phyloP scores from a whole-genome alignment of 2,113 vertebrate species.

The Falco punctatus region DNA sequence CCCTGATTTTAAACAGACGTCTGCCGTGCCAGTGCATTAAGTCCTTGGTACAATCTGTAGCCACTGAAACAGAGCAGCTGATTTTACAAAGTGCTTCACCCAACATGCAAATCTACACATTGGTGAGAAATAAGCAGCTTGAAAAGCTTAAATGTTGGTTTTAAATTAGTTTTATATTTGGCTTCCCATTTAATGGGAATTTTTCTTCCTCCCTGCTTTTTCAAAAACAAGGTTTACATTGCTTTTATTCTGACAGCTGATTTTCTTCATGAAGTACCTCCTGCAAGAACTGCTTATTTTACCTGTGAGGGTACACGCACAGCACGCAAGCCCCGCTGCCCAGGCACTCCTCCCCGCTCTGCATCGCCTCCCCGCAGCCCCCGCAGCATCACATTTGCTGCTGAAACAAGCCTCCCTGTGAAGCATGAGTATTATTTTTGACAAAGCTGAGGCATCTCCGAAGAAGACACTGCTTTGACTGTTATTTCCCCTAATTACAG shows the following conservation, averaged over 20 bases:
- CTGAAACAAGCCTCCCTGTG: neutral
- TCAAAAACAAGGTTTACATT: rapidly evolving
- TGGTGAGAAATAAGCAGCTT: neutral
- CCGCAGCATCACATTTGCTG: rapidly evolving
- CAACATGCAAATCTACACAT: neutral
- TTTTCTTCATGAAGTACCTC: rapidly evolving
- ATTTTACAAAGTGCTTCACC: neutral
- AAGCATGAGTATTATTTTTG: neutral
- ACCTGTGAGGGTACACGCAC: rapidly evolving
- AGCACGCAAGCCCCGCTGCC: neutral
- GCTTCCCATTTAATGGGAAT: neutral
- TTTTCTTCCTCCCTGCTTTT: neutral
- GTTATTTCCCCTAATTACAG: neutral
- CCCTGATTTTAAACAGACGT: rapidly evolving
- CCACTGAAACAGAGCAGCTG: too few species aligned
- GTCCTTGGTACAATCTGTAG: rapidly evolving
- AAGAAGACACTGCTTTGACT: neutral
- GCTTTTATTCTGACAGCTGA: neutral
- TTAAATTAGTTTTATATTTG: neutral
- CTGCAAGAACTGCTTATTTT: rapidly evolving
- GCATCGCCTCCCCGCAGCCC: neutral
- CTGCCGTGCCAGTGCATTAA: rapidly evolving
- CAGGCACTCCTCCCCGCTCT: rapidly evolving
- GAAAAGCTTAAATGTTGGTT: neutral
- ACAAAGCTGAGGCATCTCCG: neutral